A percentile compares a stretch with the other conserved stretches of the same genome.
phyloP scores from a whole-genome alignment of 1,140 invertebrate genomes.

The Aphelenchoides fujianensis region DNA sequence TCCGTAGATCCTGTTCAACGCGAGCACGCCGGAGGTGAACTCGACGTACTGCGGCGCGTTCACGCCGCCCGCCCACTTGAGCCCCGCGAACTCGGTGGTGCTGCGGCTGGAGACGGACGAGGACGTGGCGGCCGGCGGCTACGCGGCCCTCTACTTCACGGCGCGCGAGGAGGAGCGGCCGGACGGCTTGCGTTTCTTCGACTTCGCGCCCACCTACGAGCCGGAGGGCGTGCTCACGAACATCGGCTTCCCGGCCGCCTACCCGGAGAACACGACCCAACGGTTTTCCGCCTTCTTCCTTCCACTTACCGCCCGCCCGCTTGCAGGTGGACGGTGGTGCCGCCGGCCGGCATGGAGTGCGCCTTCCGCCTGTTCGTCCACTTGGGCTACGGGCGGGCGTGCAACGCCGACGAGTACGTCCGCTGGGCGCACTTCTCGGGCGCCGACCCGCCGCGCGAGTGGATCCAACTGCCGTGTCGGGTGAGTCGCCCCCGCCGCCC shows the following conservation, averaged over 20 bases:
- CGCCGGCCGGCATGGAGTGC: conserved; percentile 40
- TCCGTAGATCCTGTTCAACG: conserved; percentile 25
- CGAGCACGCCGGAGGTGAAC: background rate
- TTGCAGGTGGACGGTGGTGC: conserved; percentile 36
- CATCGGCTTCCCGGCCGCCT: conserved; percentile 46
- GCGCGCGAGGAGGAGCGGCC: conserved; percentile 3
- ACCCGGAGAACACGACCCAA: conserved; percentile 34
- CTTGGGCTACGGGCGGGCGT: background rate
- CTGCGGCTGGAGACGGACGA: conserved; percentile 41
- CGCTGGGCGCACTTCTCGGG: background rate
- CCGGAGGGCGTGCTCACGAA: conserved; percentile 37
- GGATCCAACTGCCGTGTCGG: conserved; percentile 17
- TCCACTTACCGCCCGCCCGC: background rate
- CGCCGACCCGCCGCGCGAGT: background rate
- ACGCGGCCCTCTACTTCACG: conserved; percentile 44
- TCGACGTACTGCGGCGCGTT: conserved; percentile 47
- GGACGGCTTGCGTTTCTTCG: conserved; percentile 24
- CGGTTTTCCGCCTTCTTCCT: conserved; percentile 15
- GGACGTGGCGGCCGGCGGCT: conserved; percentile 37
- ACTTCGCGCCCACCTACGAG: conserved; percentile 47
- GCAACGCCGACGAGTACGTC: conserved; percentile 13
- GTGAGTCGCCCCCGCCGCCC: background rate
- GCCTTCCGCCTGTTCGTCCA: conserved; percentile 22
- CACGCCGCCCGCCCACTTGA: conserved; percentile 37
- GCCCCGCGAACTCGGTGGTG: conserved; percentile 30